Percentiles rank a stretch among this genome's conserved stretches.
Evolutionary conservation across 2,113 vertebrate genomes (phyloP).

Genomic region (Macrotis lagotis): DNA sequence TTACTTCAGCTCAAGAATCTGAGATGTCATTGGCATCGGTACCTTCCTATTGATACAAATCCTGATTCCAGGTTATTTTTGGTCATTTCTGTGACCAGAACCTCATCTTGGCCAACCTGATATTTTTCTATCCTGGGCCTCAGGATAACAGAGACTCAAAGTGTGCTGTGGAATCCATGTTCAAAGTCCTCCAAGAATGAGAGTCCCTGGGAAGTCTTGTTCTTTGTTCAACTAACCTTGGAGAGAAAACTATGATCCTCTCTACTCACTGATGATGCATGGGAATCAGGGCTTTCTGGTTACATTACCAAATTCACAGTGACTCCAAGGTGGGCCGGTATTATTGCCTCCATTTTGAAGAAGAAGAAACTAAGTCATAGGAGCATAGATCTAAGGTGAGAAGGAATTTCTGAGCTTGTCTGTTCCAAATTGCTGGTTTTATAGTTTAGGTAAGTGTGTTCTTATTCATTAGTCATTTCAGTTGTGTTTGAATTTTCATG

Average conservation of each 20-base stretch:
- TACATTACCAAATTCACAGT: neutral
- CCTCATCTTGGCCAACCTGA: neutral
- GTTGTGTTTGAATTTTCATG: neutral
- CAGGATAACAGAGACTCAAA: neutral
- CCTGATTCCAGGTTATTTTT: neutral
- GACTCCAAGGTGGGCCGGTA: neutral
- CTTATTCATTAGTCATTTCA: neutral
- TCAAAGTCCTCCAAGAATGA: neutral
- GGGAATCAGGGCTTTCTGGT: neutral
- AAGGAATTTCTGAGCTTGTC: neutral
- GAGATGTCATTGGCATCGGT: neutral
- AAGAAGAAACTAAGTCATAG: neutral
- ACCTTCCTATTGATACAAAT: neutral
- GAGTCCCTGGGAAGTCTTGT: neutral
- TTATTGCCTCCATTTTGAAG: neutral
- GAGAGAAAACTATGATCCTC: neutral
- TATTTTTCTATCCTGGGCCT: neutral
- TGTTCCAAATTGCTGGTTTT: neutral
- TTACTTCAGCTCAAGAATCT: neutral
- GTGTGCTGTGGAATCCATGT: neutral
- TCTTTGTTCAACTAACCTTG: neutral
- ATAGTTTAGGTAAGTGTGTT: neutral
- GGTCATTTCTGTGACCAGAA: neutral
- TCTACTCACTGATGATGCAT: neutral
- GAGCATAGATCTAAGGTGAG: neutral